Evolutionary conservation across 2,888 invertebrate genomes (phyloP).

Genomic region (Torymus aiolomorphi): DNA sequence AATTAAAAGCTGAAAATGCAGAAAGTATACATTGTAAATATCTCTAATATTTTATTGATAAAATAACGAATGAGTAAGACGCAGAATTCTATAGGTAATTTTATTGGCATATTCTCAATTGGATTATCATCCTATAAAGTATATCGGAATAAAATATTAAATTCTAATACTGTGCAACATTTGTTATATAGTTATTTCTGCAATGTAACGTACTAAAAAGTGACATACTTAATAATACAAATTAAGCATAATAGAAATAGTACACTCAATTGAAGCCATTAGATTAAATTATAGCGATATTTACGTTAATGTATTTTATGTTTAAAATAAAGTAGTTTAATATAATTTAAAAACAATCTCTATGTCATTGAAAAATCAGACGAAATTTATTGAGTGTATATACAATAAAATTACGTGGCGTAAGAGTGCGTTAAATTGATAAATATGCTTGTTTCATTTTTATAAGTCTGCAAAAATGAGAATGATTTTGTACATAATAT

Average conservation of each 20-base stretch:
- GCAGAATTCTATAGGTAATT: neutral
- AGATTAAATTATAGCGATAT: neutral
- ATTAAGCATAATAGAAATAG: neutral
- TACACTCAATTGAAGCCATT: neutral
- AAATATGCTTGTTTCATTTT: neutral
- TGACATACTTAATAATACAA: slow-evolving; percentile 7
- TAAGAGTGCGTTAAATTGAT: neutral
- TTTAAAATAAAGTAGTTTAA: neutral
- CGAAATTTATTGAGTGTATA: slow-evolving; percentile 1
- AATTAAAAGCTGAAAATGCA: slow-evolving; percentile 36
- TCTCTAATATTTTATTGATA: slow-evolving; percentile 32
- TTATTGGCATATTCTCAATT: slow-evolving; percentile 5
- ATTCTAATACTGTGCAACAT: neutral
- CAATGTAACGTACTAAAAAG: neutral
- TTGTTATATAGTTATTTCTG: slow-evolving; percentile 3
- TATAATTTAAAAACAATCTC: neutral
- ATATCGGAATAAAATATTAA: neutral
- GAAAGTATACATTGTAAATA: slow-evolving; percentile 54
- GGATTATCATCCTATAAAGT: slow-evolving; percentile 1
- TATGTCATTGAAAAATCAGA: neutral
- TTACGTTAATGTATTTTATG: neutral
- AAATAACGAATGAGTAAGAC: slow-evolving; percentile 6
- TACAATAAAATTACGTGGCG: slow-evolving; percentile 1
- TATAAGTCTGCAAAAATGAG: neutral
- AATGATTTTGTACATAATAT: slow-evolving; percentile 41